These are phyloP conservation scores for Ischnus inquisitorius DNA, from an alignment of 2,888 invertebrate genomes.

Conservation along the genomic window DNA sequence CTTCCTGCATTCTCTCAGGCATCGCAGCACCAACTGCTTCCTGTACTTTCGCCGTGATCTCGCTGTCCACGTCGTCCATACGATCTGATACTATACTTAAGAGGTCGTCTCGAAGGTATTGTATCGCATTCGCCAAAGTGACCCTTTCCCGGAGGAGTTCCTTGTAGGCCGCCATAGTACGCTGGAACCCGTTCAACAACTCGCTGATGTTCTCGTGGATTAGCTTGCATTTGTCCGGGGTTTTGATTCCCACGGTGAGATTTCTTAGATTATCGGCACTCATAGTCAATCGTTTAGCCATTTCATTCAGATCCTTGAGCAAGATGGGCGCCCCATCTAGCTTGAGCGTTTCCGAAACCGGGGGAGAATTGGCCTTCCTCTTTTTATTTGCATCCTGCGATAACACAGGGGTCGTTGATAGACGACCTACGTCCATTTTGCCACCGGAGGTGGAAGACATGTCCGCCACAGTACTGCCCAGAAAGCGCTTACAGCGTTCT, in stretches of 20 bases:
- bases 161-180: background rate
- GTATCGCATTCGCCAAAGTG: background rate
- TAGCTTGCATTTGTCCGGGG: background rate
- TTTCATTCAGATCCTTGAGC: background rate
- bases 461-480: too few relatives aligned
- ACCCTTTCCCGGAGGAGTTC: background rate
- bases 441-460: too few relatives aligned
- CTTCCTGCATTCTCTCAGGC: too few relatives aligned
- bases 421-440: too few relatives aligned
- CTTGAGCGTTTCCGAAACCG: too few relatives aligned
- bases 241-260: background rate
- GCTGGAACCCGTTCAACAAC: background rate
- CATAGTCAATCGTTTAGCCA: background rate
- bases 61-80: background rate
- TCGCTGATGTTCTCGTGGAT: background rate
- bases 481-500: too few relatives aligned
- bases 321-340: background rate
- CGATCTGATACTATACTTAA: background rate
- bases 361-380: too few relatives aligned
- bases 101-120: background rate
- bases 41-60: background rate
- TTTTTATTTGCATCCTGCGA: too few relatives aligned
- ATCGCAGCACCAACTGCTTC: too few relatives aligned
- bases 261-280: background rate
- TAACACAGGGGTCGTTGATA: too few relatives aligned